Conservation (phyloP, 2,113 vertebrate species). For the Nycticebus coucang region DNA sequence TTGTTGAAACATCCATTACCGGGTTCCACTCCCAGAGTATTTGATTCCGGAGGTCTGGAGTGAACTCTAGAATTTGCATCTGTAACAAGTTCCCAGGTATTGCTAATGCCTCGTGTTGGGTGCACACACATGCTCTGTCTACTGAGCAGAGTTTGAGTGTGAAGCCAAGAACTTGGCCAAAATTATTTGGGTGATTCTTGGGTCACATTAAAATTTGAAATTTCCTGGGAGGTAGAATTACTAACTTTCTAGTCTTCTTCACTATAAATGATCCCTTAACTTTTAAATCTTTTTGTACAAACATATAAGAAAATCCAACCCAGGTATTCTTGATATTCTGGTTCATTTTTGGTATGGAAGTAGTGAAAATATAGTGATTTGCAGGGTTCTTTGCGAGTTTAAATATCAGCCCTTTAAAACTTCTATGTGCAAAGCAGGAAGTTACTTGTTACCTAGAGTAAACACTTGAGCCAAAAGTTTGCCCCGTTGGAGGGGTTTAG, state of each 20-base stretch:
- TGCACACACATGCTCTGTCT: not conserved
- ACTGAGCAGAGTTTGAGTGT: not conserved
- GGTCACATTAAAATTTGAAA: not conserved
- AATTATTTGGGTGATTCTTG: not conserved
- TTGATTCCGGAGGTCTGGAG: not conserved
- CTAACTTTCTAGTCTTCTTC: constrained; percentile 8
- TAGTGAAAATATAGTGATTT: constrained; percentile 36
- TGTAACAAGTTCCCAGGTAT: not conserved
- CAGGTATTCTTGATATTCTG: not conserved
- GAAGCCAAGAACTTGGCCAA: not conserved
- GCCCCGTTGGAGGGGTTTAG: not conserved
- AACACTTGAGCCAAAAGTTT: constrained; percentile 63
- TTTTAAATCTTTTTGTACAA: not conserved
- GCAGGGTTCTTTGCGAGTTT: constrained; percentile 49
- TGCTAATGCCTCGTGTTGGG: not conserved
- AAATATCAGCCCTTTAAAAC: constrained; percentile 57
- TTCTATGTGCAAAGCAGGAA: constrained; percentile 67
- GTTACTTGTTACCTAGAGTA: constrained; percentile 37
- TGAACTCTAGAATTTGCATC: not conserved
- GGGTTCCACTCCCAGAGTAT: not conserved
- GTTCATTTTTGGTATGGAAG: not conserved
- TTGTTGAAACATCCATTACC: not conserved
- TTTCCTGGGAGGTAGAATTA: not conserved
- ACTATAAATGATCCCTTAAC: not conserved
- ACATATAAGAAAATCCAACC: constrained; percentile 16